phyloP scores from a whole-genome alignment of 2,113 vertebrate species.

The Gracilinanus agilis region DNA sequence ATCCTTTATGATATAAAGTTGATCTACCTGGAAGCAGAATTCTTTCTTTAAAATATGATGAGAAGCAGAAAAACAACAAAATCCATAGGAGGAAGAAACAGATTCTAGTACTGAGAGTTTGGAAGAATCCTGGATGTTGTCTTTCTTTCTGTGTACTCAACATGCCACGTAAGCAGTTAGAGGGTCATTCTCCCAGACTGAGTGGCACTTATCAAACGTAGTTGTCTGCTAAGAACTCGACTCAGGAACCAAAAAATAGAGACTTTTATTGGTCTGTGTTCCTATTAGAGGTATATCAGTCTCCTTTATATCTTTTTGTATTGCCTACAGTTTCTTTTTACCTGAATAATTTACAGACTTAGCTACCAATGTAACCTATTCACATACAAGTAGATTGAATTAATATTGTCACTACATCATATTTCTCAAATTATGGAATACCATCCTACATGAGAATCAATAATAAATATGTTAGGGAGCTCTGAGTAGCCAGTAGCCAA shows the following conservation, averaged over 20 bases:
- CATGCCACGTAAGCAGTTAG: neutral
- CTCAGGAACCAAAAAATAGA: neutral
- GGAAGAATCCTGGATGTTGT: neutral
- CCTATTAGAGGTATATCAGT: conserved; percentile 33
- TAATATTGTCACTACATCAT: neutral
- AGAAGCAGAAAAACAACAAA: conserved; percentile 14
- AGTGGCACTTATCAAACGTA: neutral
- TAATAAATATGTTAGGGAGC: neutral
- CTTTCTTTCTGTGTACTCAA: neutral
- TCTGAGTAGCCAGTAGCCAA: neutral
- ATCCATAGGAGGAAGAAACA: neutral
- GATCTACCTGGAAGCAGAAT: neutral
- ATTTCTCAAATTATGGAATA: conserved; percentile 22
- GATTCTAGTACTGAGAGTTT: neutral
- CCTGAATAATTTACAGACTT: neutral
- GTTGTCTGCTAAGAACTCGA: neutral
- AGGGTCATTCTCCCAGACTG: neutral
- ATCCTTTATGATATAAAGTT: neutral
- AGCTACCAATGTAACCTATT: conserved; percentile 11
- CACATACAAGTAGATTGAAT: neutral
- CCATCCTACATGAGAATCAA: neutral
- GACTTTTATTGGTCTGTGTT: conserved; percentile 8
- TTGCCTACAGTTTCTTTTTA: conserved; percentile 29
- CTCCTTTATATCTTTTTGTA: neutral
- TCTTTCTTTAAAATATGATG: conserved; percentile 25